Conservation (phyloP, 2,113 vertebrate species). For the Galemys pyrenaicus region DNA sequence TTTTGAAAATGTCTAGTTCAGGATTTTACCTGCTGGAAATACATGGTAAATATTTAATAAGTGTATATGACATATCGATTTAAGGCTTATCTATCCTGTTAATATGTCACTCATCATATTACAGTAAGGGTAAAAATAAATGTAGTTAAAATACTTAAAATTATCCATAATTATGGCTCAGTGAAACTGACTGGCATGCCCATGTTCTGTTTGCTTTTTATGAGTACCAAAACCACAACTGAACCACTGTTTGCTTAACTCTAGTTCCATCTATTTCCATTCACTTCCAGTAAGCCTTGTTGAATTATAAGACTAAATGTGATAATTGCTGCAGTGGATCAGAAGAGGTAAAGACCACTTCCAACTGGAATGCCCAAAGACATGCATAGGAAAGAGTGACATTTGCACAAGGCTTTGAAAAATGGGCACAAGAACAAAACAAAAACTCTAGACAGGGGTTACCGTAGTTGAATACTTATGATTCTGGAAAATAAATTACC, state of each 20-base stretch:
- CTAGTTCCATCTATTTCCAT: neutral
- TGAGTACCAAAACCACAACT: slow-evolving; percentile 40
- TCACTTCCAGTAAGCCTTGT: slow-evolving; percentile 39
- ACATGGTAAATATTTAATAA: neutral
- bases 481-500: slow-evolving; percentile 57
- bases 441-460: slow-evolving; percentile 13
- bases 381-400: slow-evolving; percentile 58
- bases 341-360: slow-evolving; percentile 71
- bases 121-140: neutral
- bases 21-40: neutral
- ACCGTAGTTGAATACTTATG: slow-evolving; percentile 3
- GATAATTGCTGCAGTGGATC: slow-evolving; percentile 67
- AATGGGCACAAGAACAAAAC: slow-evolving; percentile 60
- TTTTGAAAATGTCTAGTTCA: slow-evolving; percentile 24
- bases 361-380: slow-evolving; percentile 74
- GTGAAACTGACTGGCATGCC: neutral
- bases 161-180: neutral
- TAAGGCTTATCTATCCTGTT: neutral
- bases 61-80: neutral
- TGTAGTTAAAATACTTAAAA: neutral
- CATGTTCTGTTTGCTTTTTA: neutral
- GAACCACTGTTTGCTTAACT: slow-evolving; percentile 28
- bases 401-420: slow-evolving; percentile 58
- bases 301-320: slow-evolving; percentile 70
- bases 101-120: neutral